Evolutionary conservation across 2,113 vertebrate species (phyloP).

Genomic region (Eretmodus cyanostictus): DNA sequence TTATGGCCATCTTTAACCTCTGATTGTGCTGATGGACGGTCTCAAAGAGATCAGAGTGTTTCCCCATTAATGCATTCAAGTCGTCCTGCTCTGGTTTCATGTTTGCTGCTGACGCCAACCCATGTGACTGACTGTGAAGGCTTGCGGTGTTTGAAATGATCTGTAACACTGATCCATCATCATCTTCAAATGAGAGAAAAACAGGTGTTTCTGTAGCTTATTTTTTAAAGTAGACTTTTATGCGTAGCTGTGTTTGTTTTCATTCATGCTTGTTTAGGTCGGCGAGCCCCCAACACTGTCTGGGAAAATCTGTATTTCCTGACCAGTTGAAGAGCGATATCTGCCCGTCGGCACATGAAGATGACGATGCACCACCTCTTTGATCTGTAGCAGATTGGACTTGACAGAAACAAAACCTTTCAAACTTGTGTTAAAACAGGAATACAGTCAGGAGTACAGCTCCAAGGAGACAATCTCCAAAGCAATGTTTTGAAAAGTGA

Average conservation of each 20-base stretch:
- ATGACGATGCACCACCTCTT: background rate
- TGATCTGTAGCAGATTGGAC: background rate
- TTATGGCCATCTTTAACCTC: background rate
- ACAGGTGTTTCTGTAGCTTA: background rate
- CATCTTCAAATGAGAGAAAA: background rate
- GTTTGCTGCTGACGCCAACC: background rate
- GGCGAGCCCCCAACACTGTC: background rate
- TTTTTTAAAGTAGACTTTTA: background rate
- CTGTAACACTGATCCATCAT: background rate
- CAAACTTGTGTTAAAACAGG: background rate
- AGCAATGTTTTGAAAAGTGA: background rate
- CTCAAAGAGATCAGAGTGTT: background rate
- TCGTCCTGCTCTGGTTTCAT: background rate
- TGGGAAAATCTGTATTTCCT: background rate
- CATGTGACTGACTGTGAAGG: background rate
- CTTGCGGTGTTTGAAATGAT: background rate
- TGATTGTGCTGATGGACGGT: background rate
- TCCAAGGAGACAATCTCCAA: background rate
- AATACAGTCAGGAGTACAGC: background rate
- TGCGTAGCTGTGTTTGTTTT: background rate
- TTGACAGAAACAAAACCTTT: background rate
- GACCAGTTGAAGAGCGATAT: background rate
- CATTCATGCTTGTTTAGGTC: background rate
- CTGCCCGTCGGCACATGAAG: background rate
- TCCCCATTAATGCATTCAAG: background rate